phyloP scores from a whole-genome alignment of 53 echinoderm and acorn worm species.

The Apostichopus leukothele region DNA sequence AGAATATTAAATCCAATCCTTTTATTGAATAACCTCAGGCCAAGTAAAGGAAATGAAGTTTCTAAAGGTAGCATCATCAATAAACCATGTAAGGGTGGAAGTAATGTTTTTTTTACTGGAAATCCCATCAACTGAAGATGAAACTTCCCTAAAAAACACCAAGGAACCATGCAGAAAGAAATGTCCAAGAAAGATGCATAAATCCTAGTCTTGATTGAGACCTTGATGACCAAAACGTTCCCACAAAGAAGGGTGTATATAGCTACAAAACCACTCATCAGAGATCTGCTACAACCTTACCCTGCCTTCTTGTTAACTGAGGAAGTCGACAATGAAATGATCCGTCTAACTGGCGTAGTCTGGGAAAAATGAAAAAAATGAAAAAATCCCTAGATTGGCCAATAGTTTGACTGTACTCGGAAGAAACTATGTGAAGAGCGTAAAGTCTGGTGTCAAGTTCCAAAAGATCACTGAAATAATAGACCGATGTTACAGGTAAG shows the following conservation, averaged over 20 bases:
- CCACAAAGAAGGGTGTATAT: background rate
- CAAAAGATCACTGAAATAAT: background rate
- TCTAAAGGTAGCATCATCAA: no score
- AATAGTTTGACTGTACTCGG: background rate
- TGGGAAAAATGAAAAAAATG: no score
- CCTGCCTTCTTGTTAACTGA: background rate
- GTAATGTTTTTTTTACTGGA: background rate
- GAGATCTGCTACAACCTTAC: background rate
- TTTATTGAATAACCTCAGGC: background rate
- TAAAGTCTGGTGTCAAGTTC: constrained; percentile 7
- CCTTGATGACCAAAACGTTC: background rate
- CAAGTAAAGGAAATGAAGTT: background rate
- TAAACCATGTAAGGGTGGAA: background rate
- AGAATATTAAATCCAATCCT: background rate
- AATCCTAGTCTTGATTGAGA: background rate
- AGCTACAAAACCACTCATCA: background rate
- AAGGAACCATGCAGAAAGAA: background rate
- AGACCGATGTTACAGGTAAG: no score
- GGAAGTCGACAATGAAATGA: constrained; percentile 14
- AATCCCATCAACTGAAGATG: constrained; percentile 26
- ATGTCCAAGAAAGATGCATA: background rate
- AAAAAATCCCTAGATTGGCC: constrained; percentile 15
- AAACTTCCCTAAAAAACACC: background rate
- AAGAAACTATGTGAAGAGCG: background rate
- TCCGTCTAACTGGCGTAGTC: background rate